Evolutionary conservation across 92 coral and sea anemone genomes (phyloP).

Genomic region (Pocillopora meandrina): DNA sequence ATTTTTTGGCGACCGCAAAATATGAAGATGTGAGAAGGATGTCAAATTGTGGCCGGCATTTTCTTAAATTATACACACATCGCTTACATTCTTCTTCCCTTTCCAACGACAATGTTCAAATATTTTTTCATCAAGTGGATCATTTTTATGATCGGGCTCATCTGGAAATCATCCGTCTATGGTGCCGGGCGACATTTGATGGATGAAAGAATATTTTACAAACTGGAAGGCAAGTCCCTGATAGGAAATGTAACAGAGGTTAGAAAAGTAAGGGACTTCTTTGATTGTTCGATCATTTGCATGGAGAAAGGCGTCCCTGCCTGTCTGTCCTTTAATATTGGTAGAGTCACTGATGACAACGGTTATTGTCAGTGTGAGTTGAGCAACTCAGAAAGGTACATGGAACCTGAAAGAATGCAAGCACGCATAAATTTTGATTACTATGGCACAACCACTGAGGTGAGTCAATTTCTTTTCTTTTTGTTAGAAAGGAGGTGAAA

Average conservation of each 20-base stretch:
- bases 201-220: background rate
- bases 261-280: background rate
- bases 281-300: background rate
- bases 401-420: slow-evolving; percentile 10
- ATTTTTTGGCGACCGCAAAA: too few species aligned
- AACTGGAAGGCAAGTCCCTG: background rate
- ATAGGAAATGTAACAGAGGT: background rate
- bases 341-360: background rate
- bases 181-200: background rate
- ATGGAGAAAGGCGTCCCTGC: background rate
- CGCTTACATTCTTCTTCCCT: background rate
- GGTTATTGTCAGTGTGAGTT: background rate
- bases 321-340: slow-evolving; percentile 15
- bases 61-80: too few species aligned
- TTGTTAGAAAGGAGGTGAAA: too few species aligned
- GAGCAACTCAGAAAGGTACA: background rate
- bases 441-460: slow-evolving; percentile 4
- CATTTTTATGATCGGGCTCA: background rate
- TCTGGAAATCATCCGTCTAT: background rate
- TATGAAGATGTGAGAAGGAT: too few species aligned
- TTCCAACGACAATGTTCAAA: too few species aligned
- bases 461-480: background rate
- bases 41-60: too few species aligned
- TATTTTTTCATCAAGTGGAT: too few species aligned
- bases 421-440: background rate